These are phyloP conservation scores for Naja naja DNA, from an alignment of 2,113 vertebrate genomes.

Conservation along the genomic window DNA sequence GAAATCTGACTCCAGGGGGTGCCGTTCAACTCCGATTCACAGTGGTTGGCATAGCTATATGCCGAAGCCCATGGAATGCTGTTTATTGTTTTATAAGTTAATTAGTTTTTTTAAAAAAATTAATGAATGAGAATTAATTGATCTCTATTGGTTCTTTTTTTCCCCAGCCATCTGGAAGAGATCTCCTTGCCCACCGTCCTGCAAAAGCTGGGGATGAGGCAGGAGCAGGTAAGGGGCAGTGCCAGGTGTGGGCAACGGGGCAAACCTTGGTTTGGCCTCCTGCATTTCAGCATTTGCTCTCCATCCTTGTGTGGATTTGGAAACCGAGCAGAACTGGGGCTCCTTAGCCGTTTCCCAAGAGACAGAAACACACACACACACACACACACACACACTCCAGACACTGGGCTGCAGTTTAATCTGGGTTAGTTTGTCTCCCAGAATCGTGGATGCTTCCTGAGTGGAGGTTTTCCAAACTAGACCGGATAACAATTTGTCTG, in stretches of 20 bases:
- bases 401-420: background rate
- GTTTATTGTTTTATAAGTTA: background rate
- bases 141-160: background rate
- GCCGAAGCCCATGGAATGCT: background rate
- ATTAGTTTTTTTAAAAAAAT: background rate
- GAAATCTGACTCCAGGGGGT: background rate
- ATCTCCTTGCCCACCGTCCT: slow-evolving; percentile 73
- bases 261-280: too few relatives aligned
- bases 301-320: background rate
- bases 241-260: background rate
- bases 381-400: background rate
- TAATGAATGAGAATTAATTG: background rate
- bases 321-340: background rate
- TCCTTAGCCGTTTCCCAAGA: background rate
- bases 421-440: background rate
- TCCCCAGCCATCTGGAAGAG: slow-evolving; percentile 68
- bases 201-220: slow-evolving; percentile 65
- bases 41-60: background rate
- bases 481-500: too few relatives aligned
- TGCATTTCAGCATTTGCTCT: background rate
- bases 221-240: slow-evolving; percentile 64
- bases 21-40: background rate
- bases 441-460: too few relatives aligned
- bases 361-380: background rate
- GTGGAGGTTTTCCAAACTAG: too few relatives aligned